Percentiles rank a stretch among this genome's conserved stretches.
Conservation (phyloP, 2,888 invertebrate genomes). For the Amphipoea lucens region DNA sequence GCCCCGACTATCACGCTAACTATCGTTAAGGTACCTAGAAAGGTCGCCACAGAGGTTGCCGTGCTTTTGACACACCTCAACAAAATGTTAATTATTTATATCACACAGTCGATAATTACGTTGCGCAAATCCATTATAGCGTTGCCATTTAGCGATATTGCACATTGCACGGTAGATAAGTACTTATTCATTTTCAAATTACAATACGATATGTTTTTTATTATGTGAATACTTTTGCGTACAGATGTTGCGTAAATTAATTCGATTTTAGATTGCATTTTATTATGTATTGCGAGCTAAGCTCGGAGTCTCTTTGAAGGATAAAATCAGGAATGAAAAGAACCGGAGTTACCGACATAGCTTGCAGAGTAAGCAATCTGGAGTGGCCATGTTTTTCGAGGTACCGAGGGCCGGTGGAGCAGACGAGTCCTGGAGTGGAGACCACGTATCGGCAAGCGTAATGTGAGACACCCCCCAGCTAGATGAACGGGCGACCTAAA, state of each 20-base stretch:
- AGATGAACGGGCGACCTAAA: no score
- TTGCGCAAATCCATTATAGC: constrained; percentile 59
- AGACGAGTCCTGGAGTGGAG: no score
- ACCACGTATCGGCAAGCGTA: no score
- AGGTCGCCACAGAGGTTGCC: constrained; percentile 38
- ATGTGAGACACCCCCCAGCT: no score
- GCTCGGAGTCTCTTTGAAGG: no score
- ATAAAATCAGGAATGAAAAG: no score
- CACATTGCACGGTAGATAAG: constrained; percentile 11
- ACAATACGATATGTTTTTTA: constrained; percentile 1
- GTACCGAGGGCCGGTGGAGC: no score
- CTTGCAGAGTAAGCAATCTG: no score
- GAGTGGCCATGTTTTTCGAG: no score
- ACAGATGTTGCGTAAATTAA: constrained; percentile 25
- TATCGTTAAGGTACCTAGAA: constrained; percentile 5
- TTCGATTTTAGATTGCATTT: constrained; percentile 26
- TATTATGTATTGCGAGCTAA: no score
- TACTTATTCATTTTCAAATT: constrained; percentile 18
- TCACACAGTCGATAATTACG: constrained; percentile 47
- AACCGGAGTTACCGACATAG: no score
- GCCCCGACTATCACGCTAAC: constrained; percentile 12
- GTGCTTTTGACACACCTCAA: constrained; percentile 50
- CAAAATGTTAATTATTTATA: constrained; percentile 57
- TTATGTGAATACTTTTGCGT: background rate
- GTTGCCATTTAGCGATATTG: constrained; percentile 42